Conservation (phyloP, 1,140 invertebrate species). For the Tachypleus tridentatus region DNA sequence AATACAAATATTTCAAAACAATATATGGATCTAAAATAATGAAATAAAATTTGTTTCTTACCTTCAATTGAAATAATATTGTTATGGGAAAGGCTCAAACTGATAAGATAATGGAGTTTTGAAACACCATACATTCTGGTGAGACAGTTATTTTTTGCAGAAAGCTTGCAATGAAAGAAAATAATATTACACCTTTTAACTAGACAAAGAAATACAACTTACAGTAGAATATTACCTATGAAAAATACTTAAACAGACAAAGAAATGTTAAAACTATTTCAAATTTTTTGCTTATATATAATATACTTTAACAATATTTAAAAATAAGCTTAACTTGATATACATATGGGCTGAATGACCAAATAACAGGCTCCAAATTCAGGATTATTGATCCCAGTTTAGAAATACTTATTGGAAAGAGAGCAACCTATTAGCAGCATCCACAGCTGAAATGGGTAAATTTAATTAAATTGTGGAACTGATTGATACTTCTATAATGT, state of each 20-base stretch:
- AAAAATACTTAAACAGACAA: conserved; percentile 9
- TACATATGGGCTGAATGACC: too few species aligned
- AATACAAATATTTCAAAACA: neutral
- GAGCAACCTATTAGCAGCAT: too few species aligned
- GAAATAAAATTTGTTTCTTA: conserved; percentile 16
- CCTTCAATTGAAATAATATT: conserved; percentile 78
- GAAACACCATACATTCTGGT: conserved; percentile 75
- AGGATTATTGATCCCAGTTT: too few species aligned
- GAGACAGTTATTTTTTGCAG: conserved; percentile 66
- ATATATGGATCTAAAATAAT: conserved; percentile 4
- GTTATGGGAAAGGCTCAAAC: conserved; percentile 73
- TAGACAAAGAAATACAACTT: too few species aligned
- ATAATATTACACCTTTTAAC: too few species aligned
- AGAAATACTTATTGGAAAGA: too few species aligned
- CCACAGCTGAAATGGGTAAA: too few species aligned
- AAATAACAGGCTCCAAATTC: too few species aligned
- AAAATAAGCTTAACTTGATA: too few species aligned
- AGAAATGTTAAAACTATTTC: conserved; percentile 14
- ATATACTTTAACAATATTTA: neutral
- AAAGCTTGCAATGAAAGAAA: conserved; percentile 48
- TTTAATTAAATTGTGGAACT: too few species aligned
- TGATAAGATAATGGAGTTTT: conserved; percentile 58
- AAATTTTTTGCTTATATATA: conserved; percentile 4
- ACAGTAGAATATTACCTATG: too few species aligned
- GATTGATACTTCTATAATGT: too few species aligned